Percentiles rank a stretch among this genome's conserved stretches.
Evolutionary conservation across 2,113 vertebrate genomes (phyloP).

Genomic region (Stegastes partitus): DNA sequence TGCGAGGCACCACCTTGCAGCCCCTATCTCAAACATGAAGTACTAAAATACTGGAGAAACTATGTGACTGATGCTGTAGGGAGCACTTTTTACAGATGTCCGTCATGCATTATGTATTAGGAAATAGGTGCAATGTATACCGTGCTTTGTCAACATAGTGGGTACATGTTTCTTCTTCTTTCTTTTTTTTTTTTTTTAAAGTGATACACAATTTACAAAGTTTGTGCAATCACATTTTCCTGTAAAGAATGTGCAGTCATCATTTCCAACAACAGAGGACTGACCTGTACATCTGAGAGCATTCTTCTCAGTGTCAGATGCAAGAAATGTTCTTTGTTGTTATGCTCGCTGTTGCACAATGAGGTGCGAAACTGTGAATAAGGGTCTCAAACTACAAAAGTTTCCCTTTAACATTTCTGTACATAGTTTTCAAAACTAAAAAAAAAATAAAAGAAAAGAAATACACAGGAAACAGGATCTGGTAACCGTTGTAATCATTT

Average conservation of each 20-base stretch:
- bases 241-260: not conserved
- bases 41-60: not conserved
- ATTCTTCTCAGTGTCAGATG: conserved; percentile 22
- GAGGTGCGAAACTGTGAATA: conserved; percentile 28
- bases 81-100: too few relatives aligned
- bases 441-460: not conserved
- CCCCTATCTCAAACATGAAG: too few relatives aligned
- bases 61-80: not conserved
- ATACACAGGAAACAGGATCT: not conserved
- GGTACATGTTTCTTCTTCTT: too few relatives aligned
- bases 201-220: conserved; percentile 1
- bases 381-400: conserved; percentile 1
- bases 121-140: not conserved
- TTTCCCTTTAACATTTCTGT: conserved; percentile 24
- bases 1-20: too few relatives aligned
- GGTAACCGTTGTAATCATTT: not conserved
- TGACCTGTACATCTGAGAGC: not conserved
- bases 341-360: conserved; percentile 13
- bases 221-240: conserved; percentile 9
- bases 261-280: conserved; percentile 3
- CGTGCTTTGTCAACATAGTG: not conserved
- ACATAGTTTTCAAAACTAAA: not conserved
- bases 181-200: not conserved
- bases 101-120: not conserved
- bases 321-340: conserved; percentile 21